These are phyloP conservation scores for Oreortyx pictus DNA, from an alignment of 2,797 vertebrate genomes.

Conservation along the genomic window DNA sequence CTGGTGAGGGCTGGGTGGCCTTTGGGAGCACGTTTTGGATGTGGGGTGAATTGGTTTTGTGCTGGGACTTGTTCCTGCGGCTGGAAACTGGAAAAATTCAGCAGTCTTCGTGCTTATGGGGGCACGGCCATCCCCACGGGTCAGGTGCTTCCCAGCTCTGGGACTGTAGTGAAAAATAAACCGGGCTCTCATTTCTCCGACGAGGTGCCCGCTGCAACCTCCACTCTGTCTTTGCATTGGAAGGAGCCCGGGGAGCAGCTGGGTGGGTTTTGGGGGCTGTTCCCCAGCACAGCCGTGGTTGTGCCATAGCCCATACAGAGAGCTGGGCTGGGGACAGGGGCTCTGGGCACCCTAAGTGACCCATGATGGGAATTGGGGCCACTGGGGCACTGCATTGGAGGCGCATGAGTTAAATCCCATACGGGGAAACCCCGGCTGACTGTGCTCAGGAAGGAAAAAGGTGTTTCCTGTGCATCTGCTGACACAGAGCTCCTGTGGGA, in stretches of 20 bases:
- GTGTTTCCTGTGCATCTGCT: slow-evolving; percentile 77
- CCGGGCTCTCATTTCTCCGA: background rate
- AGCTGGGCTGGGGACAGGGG: background rate
- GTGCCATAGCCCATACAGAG: accelerated
- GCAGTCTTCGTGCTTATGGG: background rate
- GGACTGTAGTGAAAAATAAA: slow-evolving; percentile 45
- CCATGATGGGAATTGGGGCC: accelerated
- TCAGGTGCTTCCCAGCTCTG: background rate
- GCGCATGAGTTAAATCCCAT: slow-evolving; percentile 13
- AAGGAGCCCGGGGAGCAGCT: background rate
- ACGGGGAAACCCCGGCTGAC: accelerated
- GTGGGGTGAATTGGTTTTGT: background rate
- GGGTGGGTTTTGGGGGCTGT: accelerated
- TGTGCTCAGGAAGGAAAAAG: slow-evolving; percentile 68
- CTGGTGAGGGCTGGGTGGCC: background rate
- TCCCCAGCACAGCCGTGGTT: accelerated
- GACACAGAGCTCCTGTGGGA: slow-evolving; percentile 35
- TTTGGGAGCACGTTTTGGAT: background rate
- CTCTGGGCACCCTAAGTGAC: background rate
- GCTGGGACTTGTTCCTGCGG: background rate
- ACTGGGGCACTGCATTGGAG: background rate
- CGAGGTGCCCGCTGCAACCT: background rate
- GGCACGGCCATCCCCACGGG: accelerated
- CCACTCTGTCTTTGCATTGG: background rate
- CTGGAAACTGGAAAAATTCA: background rate